These are phyloP conservation scores for Lophotriccus pileatus DNA, from an alignment of 2,797 vertebrate genomes.

Conservation along the genomic window DNA sequence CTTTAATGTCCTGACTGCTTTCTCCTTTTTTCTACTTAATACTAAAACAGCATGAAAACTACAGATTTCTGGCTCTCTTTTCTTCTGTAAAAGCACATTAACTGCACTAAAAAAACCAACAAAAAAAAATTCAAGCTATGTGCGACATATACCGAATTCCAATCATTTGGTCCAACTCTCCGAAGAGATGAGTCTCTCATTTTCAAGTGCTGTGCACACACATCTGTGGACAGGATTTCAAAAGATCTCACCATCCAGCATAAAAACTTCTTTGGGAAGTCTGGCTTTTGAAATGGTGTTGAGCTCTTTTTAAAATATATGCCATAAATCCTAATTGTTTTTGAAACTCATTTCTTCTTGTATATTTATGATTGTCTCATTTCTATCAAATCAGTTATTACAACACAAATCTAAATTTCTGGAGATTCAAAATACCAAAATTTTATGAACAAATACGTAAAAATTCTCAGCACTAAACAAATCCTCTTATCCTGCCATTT, in stretches of 20 bases:
- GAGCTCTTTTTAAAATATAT: constrained; percentile 16
- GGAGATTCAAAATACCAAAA: background rate
- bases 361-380: background rate
- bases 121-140: background rate
- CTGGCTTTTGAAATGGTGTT: background rate
- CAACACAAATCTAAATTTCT: background rate
- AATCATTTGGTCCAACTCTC: background rate
- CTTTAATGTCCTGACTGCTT: background rate
- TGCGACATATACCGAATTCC: background rate
- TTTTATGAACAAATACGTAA: constrained; percentile 24
- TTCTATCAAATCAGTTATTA: background rate
- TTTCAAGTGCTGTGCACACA: background rate
- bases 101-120: background rate
- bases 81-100: background rate
- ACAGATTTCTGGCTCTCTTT: background rate
- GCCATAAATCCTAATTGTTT: constrained; percentile 14
- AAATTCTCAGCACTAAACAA: constrained; percentile 26
- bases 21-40: background rate
- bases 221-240: background rate
- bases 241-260: background rate
- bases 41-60: background rate
- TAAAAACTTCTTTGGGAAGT: background rate
- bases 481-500: constrained; percentile 55
- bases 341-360: constrained; percentile 3
- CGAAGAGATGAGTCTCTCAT: background rate